Conservation (phyloP, 1,140 invertebrate genomes). For the Plutomurus gul region DNA sequence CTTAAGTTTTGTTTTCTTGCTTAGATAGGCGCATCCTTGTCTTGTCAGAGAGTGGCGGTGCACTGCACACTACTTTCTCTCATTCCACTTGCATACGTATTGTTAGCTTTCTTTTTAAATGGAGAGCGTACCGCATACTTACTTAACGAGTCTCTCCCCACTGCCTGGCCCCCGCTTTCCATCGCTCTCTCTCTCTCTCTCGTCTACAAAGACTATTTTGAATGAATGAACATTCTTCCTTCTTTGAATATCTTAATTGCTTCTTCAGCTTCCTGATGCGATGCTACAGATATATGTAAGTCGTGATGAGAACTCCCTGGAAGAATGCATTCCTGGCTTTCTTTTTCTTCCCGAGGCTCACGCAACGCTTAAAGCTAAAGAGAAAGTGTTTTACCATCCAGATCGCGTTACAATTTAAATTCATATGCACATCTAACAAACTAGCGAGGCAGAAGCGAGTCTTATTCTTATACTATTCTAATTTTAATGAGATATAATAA, state of each 20-base stretch:
- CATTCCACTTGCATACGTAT: background rate
- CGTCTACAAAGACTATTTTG: background rate
- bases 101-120: background rate
- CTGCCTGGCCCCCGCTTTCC: too few species aligned
- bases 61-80: too few species aligned
- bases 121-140: background rate
- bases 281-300: slow-evolving; percentile 1
- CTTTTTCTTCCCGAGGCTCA: background rate
- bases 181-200: background rate
- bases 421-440: too few species aligned
- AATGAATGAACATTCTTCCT: slow-evolving; percentile 24
- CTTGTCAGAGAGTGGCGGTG: too few species aligned
- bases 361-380: too few species aligned
- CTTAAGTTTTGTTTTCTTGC: too few species aligned
- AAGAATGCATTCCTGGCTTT: background rate
- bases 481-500: too few species aligned
- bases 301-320: background rate
- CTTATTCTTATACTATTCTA: too few species aligned
- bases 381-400: too few species aligned
- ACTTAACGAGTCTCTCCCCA: slow-evolving; percentile 2
- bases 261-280: slow-evolving; percentile 22
- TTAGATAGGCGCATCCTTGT: too few species aligned
- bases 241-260: slow-evolving; percentile 26
- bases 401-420: too few species aligned
- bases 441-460: too few species aligned